phyloP scores from a whole-genome alignment of 1,140 invertebrate species.

The Drosophila elegans region DNA sequence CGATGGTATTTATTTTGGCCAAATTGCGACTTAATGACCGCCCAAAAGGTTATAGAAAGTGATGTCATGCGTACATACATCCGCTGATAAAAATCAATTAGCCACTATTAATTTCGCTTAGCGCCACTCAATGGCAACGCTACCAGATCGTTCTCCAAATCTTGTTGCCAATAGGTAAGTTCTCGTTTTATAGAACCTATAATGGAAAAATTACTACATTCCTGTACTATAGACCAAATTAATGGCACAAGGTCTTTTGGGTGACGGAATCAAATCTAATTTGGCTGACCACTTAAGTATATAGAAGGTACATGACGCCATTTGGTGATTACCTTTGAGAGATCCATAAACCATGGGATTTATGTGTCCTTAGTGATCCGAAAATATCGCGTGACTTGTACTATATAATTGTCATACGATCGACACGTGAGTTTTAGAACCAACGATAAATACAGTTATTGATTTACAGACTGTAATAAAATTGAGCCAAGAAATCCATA shows the following conservation, averaged over 20 bases:
- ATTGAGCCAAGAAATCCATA: constrained; percentile 2
- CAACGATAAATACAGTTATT: constrained; percentile 26
- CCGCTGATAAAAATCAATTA: constrained; percentile 49
- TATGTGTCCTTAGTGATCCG: constrained; percentile 1
- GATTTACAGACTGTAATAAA: constrained; percentile 1
- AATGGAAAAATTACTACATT: constrained; percentile 16
- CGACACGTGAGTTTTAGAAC: constrained; percentile 44
- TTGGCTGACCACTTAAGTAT: neutral
- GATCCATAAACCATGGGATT: constrained; percentile 41
- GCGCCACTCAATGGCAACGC: constrained; percentile 28
- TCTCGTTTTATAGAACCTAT: neutral
- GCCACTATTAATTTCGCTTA: neutral
- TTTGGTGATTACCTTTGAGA: constrained; percentile 12
- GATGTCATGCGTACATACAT: constrained; percentile 56
- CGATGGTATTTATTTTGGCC: constrained; percentile 69
- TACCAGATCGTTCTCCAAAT: constrained; percentile 15
- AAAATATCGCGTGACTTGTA: constrained; percentile 8
- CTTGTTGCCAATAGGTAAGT: constrained; percentile 1
- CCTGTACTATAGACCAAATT: neutral
- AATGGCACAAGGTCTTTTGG: neutral
- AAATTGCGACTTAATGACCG: constrained; percentile 70
- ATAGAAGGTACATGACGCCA: constrained; percentile 40
- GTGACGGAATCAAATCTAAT: constrained; percentile 25
- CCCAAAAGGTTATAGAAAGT: constrained; percentile 57
- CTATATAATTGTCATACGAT: constrained; percentile 18